These are phyloP conservation scores for Mycetomoellerius zeteki DNA, from an alignment of 1,140 invertebrate genomes.

Conservation along the genomic window DNA sequence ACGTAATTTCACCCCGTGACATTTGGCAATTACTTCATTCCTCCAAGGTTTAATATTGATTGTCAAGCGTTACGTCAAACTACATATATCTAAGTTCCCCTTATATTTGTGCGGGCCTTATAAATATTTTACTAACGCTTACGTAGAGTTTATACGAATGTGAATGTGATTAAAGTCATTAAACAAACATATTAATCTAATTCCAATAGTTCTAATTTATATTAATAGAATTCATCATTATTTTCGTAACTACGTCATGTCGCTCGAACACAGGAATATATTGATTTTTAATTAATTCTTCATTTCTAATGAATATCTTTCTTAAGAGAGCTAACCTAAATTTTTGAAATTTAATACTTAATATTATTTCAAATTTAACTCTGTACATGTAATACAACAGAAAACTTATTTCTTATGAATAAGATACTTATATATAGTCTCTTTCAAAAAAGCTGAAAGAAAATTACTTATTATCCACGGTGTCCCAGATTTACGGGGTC, in stretches of 20 bases:
- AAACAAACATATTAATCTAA: not conserved
- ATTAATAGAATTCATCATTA: not conserved
- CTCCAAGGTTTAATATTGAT: constrained; percentile 40
- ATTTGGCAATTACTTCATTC: constrained; percentile 50
- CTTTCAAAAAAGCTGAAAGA: not conserved
- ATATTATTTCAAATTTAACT: not conserved
- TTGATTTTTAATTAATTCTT: not conserved
- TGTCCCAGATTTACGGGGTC: no score
- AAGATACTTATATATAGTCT: no score
- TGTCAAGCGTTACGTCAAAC: constrained; percentile 36
- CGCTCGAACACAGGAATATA: not conserved
- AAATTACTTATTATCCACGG: not conserved
- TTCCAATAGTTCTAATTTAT: not conserved
- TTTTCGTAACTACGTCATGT: not conserved
- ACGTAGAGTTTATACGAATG: not conserved
- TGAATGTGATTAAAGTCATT: constrained; percentile 6
- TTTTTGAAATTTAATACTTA: not conserved
- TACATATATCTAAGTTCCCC: constrained; percentile 6
- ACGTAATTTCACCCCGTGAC: constrained; percentile 47
- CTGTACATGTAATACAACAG: not conserved
- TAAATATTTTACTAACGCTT: constrained; percentile 47
- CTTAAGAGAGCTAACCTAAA: constrained; percentile 3
- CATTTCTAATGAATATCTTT: not conserved
- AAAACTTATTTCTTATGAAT: not conserved
- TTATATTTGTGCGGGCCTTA: constrained; percentile 27